Evolutionary conservation across 1,140 invertebrate genomes (phyloP).

Genomic region (Trachymyrmex septentrionalis): DNA sequence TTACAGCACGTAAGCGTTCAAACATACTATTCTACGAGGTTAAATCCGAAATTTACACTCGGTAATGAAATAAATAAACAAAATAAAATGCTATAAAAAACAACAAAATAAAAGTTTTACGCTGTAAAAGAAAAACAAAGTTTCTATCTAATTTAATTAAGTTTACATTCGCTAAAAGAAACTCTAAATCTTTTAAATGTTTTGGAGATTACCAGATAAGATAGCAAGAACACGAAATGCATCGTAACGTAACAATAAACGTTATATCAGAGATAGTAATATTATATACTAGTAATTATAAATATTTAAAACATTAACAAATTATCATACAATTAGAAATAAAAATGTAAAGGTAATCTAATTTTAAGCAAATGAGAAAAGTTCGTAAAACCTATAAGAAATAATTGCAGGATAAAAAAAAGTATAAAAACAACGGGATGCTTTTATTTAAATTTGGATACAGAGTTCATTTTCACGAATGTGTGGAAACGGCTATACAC

Average conservation of each 20-base stretch:
- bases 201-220: neutral
- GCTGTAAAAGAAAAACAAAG: neutral
- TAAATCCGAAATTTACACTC: neutral
- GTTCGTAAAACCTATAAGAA: neutral
- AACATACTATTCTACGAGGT: neutral
- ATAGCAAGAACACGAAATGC: neutral
- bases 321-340: neutral
- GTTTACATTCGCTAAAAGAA: neutral
- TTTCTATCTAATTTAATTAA: conserved; percentile 20
- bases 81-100: neutral
- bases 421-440: neutral
- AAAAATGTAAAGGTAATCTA: neutral
- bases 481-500: conserved; percentile 12
- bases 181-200: neutral
- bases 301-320: neutral
- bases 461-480: conserved; percentile 17
- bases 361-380: neutral
- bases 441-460: conserved; percentile 21
- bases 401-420: neutral
- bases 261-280: neutral
- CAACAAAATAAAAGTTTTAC: neutral
- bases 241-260: neutral
- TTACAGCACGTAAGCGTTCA: no score
- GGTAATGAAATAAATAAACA: neutral
- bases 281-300: neutral